Evolutionary conservation across 2,113 vertebrate species (phyloP), one percentile per base, ranked within the genome.

Genomic region (Hypocryptadius cinnamomeus): DNA sequence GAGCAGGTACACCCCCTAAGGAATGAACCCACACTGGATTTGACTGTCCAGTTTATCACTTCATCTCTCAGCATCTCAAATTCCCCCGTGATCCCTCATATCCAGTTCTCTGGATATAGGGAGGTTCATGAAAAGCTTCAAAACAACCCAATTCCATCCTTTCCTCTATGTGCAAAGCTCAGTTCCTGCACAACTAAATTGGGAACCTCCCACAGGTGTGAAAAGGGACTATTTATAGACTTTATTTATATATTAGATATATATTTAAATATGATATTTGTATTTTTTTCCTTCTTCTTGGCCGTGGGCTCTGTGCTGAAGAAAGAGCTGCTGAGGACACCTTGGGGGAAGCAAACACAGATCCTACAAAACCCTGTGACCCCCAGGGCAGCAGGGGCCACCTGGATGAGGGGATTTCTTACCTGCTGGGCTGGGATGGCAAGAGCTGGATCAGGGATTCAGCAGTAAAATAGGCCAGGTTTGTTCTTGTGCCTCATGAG

Each of bases 401-500:
- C 51, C 35, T 33, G 76, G 60, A 2, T 1, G 3, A 20, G 77
- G 40, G 27, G 13, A 2, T 24, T 61, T 50, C 57, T 33, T 1
- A 28, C 31, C 71, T 37, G 40, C 45, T 33, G 54, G 42, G 39
- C 39, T 78, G 33, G 20, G 13, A 22, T 22, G 54, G 57, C 51
- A 51, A 10, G 19, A 39, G 76, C 74, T 5, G 2, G 5, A 2
- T 19, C 40, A 31, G 48, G 33, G 28, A 11, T 8, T 17, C 14
- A 45, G 1, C 22, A 69, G 20, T 3, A 11, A 60, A 73, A 56
- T 0, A 4, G 13, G 19, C 10, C 21, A 16, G n/a, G 15, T 15
- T n/a, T 40, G 39, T 24, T 45, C 47, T 8, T 14, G 7, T 61
- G 63, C 15, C 39, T 7, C 47, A 2, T 13, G 14, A 48, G 66